Percentiles rank a stretch among this genome's conserved stretches.
Conservation (phyloP, 1,140 invertebrate genomes). For the Euura lappo region DNA sequence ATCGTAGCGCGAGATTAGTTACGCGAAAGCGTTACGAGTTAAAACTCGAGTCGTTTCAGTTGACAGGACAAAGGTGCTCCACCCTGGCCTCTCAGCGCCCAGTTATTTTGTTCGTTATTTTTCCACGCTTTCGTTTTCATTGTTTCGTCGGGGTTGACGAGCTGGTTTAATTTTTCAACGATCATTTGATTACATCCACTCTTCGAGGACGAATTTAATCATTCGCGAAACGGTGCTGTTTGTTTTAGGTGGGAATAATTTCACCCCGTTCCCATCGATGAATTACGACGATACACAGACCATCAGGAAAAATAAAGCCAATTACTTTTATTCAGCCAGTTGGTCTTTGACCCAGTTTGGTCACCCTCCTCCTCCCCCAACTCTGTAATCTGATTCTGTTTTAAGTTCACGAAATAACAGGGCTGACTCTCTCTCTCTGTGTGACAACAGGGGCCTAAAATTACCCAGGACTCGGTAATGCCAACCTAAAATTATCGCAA, state of each 20-base stretch:
- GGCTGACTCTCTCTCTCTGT: constrained; percentile 14
- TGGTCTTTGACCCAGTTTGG: background rate
- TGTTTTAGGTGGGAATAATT: too few species aligned
- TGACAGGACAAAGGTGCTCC: constrained; percentile 2
- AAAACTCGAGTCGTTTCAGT: background rate
- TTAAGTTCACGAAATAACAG: constrained; percentile 31
- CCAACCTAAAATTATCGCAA: constrained; percentile 5
- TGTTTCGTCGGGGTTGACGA: background rate
- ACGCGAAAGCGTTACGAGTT: background rate
- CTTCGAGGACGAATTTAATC: background rate
- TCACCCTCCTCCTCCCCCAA: background rate
- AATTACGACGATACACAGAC: background rate
- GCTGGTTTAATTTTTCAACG: background rate
- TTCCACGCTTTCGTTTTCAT: background rate
- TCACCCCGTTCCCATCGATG: too few species aligned
- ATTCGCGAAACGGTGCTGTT: too few species aligned
- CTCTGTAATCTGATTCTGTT: constrained; percentile 35
- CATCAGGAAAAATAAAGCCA: background rate
- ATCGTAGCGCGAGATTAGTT: background rate
- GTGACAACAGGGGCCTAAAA: constrained; percentile 27
- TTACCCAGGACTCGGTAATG: constrained; percentile 27
- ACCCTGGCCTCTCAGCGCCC: background rate
- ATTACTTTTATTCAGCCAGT: constrained; percentile 2
- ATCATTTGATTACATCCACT: background rate
- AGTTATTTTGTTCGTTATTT: too few species aligned